Evolutionary conservation across 2,888 invertebrate species (phyloP).

Genomic region (Watsonalla binaria): DNA sequence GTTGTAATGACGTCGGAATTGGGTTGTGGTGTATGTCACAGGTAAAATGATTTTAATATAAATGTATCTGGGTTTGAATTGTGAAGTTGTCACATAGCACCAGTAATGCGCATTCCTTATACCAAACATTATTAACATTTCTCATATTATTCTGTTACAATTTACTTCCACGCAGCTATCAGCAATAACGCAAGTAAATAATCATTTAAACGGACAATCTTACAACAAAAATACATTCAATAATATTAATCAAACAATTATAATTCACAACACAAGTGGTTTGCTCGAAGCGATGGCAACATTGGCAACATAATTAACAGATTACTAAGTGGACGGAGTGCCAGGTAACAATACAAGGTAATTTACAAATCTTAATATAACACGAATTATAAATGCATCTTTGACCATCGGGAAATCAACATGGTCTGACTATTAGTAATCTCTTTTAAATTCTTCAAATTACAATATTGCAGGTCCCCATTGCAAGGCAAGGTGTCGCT

Average conservation of each 20-base stretch:
- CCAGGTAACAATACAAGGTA: constrained; percentile 30
- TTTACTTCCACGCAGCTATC: no score
- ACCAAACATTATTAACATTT: no score
- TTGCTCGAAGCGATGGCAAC: constrained; percentile 23
- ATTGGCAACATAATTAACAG: constrained; percentile 12
- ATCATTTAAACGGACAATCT: neutral
- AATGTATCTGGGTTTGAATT: no score
- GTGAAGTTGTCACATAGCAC: no score
- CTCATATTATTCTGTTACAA: no score
- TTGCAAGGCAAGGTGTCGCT: neutral
- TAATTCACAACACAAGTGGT: constrained; percentile 20
- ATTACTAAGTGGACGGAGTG: constrained; percentile 43
- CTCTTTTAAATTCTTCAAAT: neutral
- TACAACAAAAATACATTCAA: constrained; percentile 3
- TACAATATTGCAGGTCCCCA: neutral
- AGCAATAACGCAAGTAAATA: no score
- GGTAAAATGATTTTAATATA: no score
- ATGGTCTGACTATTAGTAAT: constrained; percentile 7
- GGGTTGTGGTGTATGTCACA: no score
- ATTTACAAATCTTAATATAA: constrained; percentile 43
- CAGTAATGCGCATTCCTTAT: no score
- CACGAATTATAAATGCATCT: constrained; percentile 56
- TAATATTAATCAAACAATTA: constrained; percentile 3
- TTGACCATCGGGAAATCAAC: constrained; percentile 25
- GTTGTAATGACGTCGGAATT: no score